These are phyloP conservation scores for Umimayanthus kanabou DNA, from an alignment of 92 coral and sea anemone genomes.

Conservation along the genomic window DNA sequence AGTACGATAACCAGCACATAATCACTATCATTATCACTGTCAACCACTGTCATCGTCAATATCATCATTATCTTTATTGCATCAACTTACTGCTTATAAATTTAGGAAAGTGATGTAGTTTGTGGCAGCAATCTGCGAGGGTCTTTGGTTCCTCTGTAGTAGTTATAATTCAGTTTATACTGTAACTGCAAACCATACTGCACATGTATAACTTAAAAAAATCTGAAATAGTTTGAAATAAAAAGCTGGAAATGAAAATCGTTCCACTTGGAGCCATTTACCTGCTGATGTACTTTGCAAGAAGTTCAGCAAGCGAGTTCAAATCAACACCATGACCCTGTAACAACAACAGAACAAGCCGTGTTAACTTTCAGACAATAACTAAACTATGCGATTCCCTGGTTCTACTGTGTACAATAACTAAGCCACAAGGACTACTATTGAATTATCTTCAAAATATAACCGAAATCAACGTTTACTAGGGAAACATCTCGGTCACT, in stretches of 20 bases:
- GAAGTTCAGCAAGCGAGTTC: constrained; percentile 84
- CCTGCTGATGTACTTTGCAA: constrained; percentile 89
- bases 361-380: neutral
- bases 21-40: too few species aligned
- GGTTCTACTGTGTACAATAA: too few species aligned
- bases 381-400: too few species aligned
- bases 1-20: too few species aligned
- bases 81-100: neutral
- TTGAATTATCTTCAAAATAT: too few species aligned
- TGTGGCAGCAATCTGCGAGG: neutral
- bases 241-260: neutral
- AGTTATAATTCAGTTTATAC: neutral
- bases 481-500: too few species aligned
- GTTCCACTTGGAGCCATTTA: constrained; percentile 9
- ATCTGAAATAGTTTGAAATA: neutral
- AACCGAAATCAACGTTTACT: too few species aligned
- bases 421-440: too few species aligned
- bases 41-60: neutral
- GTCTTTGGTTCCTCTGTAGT: neutral
- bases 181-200: neutral
- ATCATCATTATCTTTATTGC: neutral
- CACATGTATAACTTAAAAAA: too few species aligned
- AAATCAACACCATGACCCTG: constrained; percentile 81
- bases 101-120: neutral
- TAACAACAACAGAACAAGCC: neutral